Evolutionary conservation across 2,888 invertebrate species (phyloP).

Genomic region (Epinotia nisella): DNA sequence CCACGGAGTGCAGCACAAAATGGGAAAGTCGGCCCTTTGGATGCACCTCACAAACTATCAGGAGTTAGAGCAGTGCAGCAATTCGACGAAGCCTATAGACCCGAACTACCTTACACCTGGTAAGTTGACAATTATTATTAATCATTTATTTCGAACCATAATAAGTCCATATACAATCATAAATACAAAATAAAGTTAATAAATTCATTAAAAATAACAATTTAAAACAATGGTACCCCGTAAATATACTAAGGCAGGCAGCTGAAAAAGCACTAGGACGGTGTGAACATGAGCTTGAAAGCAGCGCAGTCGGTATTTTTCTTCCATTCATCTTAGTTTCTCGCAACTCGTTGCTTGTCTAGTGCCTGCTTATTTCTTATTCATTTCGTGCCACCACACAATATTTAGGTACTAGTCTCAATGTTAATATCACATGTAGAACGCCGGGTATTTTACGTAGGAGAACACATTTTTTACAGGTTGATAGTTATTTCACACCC

Average conservation of each 20-base stretch:
- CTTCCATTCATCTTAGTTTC: not conserved
- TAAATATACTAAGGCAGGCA: not conserved
- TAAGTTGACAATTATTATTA: too few relatives aligned
- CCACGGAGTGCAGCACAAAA: slow-evolving; percentile 97
- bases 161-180: too few relatives aligned
- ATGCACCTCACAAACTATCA: slow-evolving; percentile 96
- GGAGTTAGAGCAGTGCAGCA: slow-evolving; percentile 89
- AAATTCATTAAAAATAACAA: too few relatives aligned
- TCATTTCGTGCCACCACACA: not conserved
- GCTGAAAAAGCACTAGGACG: too few relatives aligned
- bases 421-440: too few relatives aligned
- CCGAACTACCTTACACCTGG: slow-evolving; percentile 84
- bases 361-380: not conserved
- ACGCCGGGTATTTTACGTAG: too few relatives aligned
- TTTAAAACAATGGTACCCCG: not conserved
- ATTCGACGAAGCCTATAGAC: slow-evolving; percentile 80
- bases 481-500: too few relatives aligned
- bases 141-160: too few relatives aligned
- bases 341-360: not conserved
- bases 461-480: too few relatives aligned
- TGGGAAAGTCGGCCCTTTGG: slow-evolving; percentile 99
- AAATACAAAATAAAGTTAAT: too few relatives aligned
- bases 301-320: too few relatives aligned
- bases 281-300: not conserved
- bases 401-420: too few relatives aligned